A percentile compares a stretch with the other conserved stretches of the same genome.
Conservation (phyloP, 1,140 invertebrate species). For the Heliconius melpomene region DNA sequence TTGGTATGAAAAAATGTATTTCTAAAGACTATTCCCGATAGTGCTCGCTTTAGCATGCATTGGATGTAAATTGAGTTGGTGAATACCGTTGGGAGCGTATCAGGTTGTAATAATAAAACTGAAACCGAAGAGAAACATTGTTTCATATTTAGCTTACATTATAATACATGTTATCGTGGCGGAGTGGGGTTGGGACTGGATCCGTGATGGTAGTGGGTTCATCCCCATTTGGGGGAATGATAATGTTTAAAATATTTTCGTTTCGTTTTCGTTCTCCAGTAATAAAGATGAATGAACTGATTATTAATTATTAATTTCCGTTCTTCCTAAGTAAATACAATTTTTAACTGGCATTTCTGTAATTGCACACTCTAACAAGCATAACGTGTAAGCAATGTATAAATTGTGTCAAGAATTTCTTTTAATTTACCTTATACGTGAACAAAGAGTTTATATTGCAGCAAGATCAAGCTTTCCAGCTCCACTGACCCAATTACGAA, state of each 20-base stretch:
- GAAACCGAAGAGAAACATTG: background rate
- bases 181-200: background rate
- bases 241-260: background rate
- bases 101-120: slow-evolving; percentile 31
- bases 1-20: slow-evolving; percentile 14
- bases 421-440: slow-evolving; percentile 6
- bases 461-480: slow-evolving; percentile 2
- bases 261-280: too few relatives aligned
- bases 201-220: background rate
- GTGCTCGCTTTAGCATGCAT: slow-evolving; percentile 50
- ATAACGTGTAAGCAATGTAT: background rate
- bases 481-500: background rate
- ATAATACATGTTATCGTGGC: background rate
- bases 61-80: slow-evolving; percentile 54
- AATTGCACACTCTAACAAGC: background rate
- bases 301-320: too few relatives aligned
- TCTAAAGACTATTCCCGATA: slow-evolving; percentile 28
- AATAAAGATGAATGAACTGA: too few relatives aligned
- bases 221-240: background rate
- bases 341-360: background rate
- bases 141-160: background rate
- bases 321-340: background rate
- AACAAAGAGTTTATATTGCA: slow-evolving; percentile 3
- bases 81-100: slow-evolving; percentile 34
- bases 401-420: slow-evolving; percentile 11